Conservation (phyloP, 2,888 invertebrate genomes). For the Phragmatobia fuliginosa region DNA sequence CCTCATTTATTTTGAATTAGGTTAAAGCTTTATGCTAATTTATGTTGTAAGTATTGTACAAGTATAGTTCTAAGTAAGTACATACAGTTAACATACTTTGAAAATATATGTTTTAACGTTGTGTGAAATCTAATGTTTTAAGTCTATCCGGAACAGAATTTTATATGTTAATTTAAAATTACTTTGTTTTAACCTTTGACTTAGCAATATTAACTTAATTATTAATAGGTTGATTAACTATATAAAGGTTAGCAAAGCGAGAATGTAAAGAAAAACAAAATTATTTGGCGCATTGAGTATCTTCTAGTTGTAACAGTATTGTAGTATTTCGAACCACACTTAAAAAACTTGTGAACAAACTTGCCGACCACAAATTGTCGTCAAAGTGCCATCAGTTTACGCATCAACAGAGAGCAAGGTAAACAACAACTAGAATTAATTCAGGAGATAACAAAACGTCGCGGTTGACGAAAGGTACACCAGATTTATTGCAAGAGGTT, state of each 20-base stretch:
- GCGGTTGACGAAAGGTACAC: conserved; percentile 16
- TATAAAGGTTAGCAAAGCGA: neutral
- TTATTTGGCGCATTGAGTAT: neutral
- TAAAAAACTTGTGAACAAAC: neutral
- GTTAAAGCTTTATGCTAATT: neutral
- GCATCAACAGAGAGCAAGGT: conserved; percentile 9
- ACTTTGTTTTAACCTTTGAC: neutral
- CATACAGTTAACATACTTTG: no score
- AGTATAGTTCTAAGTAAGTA: no score
- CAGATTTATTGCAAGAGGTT: conserved; percentile 21
- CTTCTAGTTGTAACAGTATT: neutral
- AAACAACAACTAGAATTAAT: conserved; percentile 22
- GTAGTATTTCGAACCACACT: neutral
- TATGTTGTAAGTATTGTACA: no score
- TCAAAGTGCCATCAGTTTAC: conserved; percentile 16
- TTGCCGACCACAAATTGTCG: conserved; percentile 9
- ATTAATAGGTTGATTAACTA: neutral
- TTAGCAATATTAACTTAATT: neutral
- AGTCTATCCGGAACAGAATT: neutral
- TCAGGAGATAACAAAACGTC: conserved; percentile 17
- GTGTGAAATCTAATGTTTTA: no score
- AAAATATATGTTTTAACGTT: no score
- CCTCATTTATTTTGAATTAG: no score
- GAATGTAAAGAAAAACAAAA: neutral
- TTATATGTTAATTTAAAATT: neutral